Evolutionary conservation across 2,888 invertebrate genomes (phyloP).

Genomic region (Leptura quadrifasciata): DNA sequence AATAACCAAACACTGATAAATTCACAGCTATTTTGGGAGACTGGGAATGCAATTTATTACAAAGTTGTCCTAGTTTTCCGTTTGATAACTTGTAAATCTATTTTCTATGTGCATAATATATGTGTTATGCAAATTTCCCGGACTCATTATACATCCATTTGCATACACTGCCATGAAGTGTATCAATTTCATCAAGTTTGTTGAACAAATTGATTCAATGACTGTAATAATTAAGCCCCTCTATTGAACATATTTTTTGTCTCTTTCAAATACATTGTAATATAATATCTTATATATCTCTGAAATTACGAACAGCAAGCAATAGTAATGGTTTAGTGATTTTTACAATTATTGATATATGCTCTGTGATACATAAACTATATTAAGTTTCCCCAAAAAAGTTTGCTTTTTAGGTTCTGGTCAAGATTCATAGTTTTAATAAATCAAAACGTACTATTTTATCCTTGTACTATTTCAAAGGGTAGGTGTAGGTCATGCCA

Average conservation of each 20-base stretch:
- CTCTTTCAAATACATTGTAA: not conserved
- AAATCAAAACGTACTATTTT: too few relatives aligned
- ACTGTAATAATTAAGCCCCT: conserved; percentile 18
- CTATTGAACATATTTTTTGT: not conserved
- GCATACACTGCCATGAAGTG: conserved; percentile 25
- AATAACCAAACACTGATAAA: too few relatives aligned
- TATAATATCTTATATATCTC: too few relatives aligned
- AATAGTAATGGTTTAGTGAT: too few relatives aligned
- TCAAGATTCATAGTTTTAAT: too few relatives aligned
- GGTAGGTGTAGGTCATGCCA: too few relatives aligned
- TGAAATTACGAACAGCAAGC: too few relatives aligned
- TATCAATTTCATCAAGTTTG: conserved; percentile 36
- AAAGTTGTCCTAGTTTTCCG: not conserved
- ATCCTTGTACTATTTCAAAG: too few relatives aligned
- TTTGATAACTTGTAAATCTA: conserved; percentile 9
- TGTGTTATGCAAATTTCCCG: conserved; percentile 21
- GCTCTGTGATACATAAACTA: too few relatives aligned
- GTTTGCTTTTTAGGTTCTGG: too few relatives aligned
- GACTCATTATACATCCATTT: conserved; percentile 23
- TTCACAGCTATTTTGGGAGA: not conserved
- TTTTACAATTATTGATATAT: too few relatives aligned
- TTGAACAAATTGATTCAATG: conserved; percentile 32
- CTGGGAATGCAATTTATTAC: not conserved
- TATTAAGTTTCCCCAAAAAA: too few relatives aligned
- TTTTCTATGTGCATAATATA: not conserved